Evolutionary conservation across 1,140 invertebrate genomes (phyloP), one percentile per base, ranked within the genome.

Genomic region (Meloidogyne chitwoodi): DNA sequence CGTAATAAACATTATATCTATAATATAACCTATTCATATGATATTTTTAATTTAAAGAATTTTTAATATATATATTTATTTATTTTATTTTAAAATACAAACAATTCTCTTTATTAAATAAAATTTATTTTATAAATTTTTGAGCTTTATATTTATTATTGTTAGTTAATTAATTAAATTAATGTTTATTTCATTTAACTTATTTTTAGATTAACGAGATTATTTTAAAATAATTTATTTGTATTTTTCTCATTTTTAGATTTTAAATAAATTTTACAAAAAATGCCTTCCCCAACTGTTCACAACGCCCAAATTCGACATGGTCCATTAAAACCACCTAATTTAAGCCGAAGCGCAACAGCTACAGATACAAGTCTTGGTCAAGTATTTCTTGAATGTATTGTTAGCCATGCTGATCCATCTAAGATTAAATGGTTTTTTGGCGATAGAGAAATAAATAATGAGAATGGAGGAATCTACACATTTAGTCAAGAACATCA

Each of bases 271-370:
- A 67, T 1, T 41, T 19, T 26, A n/a, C 14, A 67, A 67, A 67
- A 67, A 67, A 67, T 67, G 65, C 65, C 65, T 31, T 34, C 38
- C 2, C 71, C 71, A 64, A 73, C 38, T 24, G 38, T 73, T 34
- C 71, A 73, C 26, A 73, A 73, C n/a, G 71, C 71, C 14, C 71
- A 73, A 64, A 73, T 73, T 22, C 56, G 71, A 31, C 71, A 73
- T 14, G 71, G 71, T 14, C 71, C 71, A 64, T 64, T 73, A 64
- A 73, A 73, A 22, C 71, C 71, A 2, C 44, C 56, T 29, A 73
- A 73, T 31, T 29, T 73, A 22, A 73, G 56, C 14, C 71, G 71
- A 14, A 63, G 56, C n/a, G 56, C 44, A 63, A 56, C 44, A 27
- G 29, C 61, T 19, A 41, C 44, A 34, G 71, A 56, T 64, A 73